Evolutionary conservation across 92 coral and sea anemone species (phyloP).

Genomic region (Chrysogorgia sp.): DNA sequence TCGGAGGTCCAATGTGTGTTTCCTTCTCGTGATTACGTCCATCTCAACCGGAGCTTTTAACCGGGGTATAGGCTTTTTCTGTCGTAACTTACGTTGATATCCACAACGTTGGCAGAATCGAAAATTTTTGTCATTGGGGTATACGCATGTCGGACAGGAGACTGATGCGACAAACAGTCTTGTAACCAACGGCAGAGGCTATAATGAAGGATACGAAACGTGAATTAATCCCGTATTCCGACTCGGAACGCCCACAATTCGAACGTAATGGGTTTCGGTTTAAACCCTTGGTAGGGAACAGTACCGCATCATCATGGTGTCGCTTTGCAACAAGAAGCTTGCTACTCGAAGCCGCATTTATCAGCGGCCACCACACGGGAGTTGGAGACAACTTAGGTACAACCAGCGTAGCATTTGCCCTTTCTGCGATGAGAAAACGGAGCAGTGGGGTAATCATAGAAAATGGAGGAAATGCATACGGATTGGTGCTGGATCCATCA

Average conservation of each 20-base stretch:
- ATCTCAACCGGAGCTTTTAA: slow-evolving; percentile 34
- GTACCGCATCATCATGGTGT: no score
- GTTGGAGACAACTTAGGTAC: no score
- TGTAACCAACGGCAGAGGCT: no score
- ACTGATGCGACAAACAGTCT: no score
- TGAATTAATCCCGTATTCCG: no score
- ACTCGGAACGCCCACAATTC: no score
- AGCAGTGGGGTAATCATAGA: no score
- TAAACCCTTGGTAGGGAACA: slow-evolving; percentile 46
- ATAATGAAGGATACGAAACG: no score
- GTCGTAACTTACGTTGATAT: slow-evolving; percentile 8
- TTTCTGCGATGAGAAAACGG: no score
- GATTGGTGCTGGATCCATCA: no score
- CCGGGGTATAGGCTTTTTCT: background rate
- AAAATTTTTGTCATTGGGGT: slow-evolving; percentile 41
- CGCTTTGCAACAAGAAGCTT: slow-evolving; percentile 18
- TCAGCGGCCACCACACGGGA: slow-evolving; percentile 49
- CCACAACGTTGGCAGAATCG: slow-evolving; percentile 47
- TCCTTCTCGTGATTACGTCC: slow-evolving; percentile 21
- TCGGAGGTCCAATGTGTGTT: background rate
- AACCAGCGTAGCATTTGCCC: no score
- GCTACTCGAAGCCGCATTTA: slow-evolving; percentile 7
- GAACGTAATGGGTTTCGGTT: slow-evolving; percentile 4
- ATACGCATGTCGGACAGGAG: slow-evolving; percentile 32
- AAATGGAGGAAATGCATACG: no score